A percentile compares a stretch with the other conserved stretches of the same genome.
Conservation (phyloP, 2,113 vertebrate genomes). For the Etia nguti region DNA sequence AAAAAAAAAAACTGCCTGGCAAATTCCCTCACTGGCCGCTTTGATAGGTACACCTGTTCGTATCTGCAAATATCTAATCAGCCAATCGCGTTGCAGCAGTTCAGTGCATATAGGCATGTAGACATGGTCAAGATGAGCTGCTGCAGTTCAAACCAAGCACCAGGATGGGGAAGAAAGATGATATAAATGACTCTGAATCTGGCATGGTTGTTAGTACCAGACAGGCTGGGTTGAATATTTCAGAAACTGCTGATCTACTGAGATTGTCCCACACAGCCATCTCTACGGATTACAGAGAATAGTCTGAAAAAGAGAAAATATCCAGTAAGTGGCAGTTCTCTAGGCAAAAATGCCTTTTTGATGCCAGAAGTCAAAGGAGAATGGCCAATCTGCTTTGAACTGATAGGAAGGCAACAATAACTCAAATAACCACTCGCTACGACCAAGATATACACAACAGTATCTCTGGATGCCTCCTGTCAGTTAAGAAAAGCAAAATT, state of each 20-base stretch:
- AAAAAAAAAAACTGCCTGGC: background rate
- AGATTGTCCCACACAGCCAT: background rate
- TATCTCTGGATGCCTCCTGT: background rate
- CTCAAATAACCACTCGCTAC: background rate
- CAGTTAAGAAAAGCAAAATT: background rate
- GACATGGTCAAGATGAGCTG: background rate
- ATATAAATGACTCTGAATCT: background rate
- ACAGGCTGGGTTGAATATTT: background rate
- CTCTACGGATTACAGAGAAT: background rate
- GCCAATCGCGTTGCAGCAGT: background rate
- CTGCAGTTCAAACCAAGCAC: background rate
- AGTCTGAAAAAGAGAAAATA: background rate
- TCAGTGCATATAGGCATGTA: background rate
- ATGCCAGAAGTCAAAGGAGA: background rate
- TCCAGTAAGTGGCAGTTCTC: background rate
- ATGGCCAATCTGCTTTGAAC: background rate
- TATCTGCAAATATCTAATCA: background rate
- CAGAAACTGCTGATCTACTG: background rate
- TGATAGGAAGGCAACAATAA: background rate
- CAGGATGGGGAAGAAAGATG: rapidly evolving
- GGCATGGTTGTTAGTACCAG: background rate
- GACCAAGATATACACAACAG: background rate
- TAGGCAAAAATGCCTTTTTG: background rate
- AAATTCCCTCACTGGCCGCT: background rate
- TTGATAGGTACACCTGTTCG: background rate